A percentile compares a stretch with the other conserved stretches of the same genome.
Conservation (phyloP, 2,797 vertebrate species). For the Thaleichthys pacificus region DNA sequence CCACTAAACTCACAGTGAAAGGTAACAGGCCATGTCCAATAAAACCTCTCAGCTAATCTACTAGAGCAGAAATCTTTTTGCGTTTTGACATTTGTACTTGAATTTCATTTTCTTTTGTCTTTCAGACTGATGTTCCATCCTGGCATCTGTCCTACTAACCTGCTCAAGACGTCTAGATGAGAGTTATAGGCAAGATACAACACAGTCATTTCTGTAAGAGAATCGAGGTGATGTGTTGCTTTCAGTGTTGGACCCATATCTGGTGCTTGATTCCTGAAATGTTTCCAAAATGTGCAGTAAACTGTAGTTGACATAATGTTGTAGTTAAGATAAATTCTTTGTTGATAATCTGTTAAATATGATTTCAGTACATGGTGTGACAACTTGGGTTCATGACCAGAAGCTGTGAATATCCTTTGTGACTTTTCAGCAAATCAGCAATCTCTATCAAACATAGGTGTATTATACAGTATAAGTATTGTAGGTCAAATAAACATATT, state of each 20-base stretch:
- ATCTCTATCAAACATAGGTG: too few species aligned
- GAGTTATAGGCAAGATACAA: not conserved
- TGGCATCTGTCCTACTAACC: not conserved
- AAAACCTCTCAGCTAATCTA: too few species aligned
- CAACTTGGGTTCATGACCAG: not conserved
- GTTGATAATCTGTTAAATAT: constrained; percentile 13
- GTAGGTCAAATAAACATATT: too few species aligned
- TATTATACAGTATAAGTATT: too few species aligned
- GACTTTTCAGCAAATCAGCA: too few species aligned
- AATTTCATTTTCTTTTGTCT: constrained; percentile 3
- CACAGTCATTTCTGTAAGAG: not conserved
- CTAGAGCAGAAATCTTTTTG: too few species aligned
- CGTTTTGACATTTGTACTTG: not conserved
- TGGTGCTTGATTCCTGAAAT: not conserved
- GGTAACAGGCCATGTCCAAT: constrained; percentile 61
- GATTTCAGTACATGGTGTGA: not conserved
- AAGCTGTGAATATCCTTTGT: too few species aligned
- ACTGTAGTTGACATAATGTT: not conserved
- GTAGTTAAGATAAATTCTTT: not conserved
- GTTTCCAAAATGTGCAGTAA: not conserved
- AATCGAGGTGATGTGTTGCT: constrained; percentile 21
- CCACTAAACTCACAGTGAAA: constrained; percentile 77
- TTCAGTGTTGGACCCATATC: not conserved
- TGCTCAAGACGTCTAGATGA: not conserved
- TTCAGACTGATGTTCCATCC: constrained; percentile 47